phyloP scores from a whole-genome alignment of 1,140 invertebrate genomes.

The Megathymus violae region DNA sequence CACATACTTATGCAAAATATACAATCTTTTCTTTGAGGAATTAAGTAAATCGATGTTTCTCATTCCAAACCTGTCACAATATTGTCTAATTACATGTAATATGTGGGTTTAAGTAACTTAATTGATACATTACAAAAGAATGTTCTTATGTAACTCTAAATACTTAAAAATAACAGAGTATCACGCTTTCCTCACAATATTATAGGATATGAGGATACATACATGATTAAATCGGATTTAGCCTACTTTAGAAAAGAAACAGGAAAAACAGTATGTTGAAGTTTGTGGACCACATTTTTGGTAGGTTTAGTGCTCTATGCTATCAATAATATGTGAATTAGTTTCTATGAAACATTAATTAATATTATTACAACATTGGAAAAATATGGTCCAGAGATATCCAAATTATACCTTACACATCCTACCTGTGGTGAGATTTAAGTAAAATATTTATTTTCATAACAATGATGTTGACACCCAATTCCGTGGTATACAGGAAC shows the following conservation, averaged over 20 bases:
- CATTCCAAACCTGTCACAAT: constrained; percentile 27
- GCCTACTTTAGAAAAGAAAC: constrained; percentile 20
- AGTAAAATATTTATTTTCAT: constrained; percentile 33
- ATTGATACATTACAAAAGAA: constrained; percentile 29
- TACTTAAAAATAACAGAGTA: constrained; percentile 37
- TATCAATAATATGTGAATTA: constrained; percentile 50
- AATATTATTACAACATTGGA: constrained; percentile 62
- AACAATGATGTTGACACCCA: neutral
- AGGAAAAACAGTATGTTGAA: constrained; percentile 15
- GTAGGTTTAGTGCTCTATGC: constrained; percentile 47
- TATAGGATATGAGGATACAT: constrained; percentile 20
- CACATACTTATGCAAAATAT: constrained; percentile 21
- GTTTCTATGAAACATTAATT: constrained; percentile 59
- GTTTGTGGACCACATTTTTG: constrained; percentile 42
- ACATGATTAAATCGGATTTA: constrained; percentile 27
- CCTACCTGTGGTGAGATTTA: constrained; percentile 45
- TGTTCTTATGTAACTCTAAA: constrained; percentile 29
- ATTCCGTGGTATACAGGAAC: neutral
- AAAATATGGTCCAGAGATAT: constrained; percentile 70
- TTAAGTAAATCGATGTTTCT: constrained; percentile 30
- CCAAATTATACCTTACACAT: constrained; percentile 50
- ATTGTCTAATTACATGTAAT: constrained; percentile 28
- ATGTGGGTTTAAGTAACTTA: constrained; percentile 26
- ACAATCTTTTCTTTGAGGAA: constrained; percentile 18
- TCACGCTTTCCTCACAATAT: constrained; percentile 37